phyloP scores from a whole-genome alignment of 2,888 invertebrate genomes.

The Cryptosula pallasiana region DNA sequence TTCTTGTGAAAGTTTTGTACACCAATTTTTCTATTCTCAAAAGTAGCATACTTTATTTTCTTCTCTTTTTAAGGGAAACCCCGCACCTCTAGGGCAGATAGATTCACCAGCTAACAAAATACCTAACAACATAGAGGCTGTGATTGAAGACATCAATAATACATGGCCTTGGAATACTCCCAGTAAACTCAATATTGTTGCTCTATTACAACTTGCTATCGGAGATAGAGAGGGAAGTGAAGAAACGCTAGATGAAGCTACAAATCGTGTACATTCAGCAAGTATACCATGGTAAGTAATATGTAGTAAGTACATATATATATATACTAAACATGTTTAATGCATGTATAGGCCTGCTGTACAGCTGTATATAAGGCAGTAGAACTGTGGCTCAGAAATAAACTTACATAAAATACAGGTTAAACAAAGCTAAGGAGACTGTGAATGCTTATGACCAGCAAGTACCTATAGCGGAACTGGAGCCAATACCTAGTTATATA shows the following conservation, averaged over 20 bases:
- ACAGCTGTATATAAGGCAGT: too few species aligned
- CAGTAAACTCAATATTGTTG: background rate
- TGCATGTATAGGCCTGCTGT: too few species aligned
- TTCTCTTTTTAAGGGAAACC: too few species aligned
- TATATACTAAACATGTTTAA: too few species aligned
- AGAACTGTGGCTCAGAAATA: too few species aligned
- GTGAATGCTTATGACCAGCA: background rate
- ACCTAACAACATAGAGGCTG: background rate
- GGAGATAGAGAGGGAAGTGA: background rate
- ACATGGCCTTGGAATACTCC: background rate
- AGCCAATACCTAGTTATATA: background rate
- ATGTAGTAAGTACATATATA: too few species aligned
- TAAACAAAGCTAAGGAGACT: background rate
- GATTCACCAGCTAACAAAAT: background rate
- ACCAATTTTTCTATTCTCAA: too few species aligned
- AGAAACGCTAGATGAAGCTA: background rate
- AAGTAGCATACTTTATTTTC: too few species aligned
- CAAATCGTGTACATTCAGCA: background rate
- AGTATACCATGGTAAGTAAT: constrained; percentile 1
- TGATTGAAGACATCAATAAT: background rate
- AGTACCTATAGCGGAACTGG: background rate
- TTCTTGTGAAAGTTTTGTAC: too few species aligned
- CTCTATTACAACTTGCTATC: background rate
- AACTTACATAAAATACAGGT: too few species aligned
- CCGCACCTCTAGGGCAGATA: constrained; percentile 1